A percentile compares a stretch with the other conserved stretches of the same genome.
These are phyloP conservation scores for Cherax quadricarinatus DNA, from an alignment of 1,140 invertebrate species.

Conservation along the genomic window DNA sequence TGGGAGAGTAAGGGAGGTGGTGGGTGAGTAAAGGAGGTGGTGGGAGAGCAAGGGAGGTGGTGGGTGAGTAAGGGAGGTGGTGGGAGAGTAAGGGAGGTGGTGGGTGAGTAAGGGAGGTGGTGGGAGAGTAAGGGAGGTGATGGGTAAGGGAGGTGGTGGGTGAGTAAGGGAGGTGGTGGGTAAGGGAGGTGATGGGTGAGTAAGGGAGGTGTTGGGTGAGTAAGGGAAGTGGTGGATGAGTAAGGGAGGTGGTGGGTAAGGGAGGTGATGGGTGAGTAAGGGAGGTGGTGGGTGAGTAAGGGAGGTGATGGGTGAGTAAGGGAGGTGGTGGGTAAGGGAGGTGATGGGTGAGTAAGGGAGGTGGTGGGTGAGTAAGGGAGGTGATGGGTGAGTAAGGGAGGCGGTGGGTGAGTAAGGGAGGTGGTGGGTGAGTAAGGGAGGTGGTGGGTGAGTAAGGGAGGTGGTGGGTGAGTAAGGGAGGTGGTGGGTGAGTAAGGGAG, in stretches of 20 bases:
- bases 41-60: not conserved
- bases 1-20: too few species aligned
- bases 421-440: too few species aligned
- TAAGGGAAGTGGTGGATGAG: not conserved
- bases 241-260: not conserved
- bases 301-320: too few species aligned
- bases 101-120: not conserved
- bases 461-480: not conserved
- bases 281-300: not conserved
- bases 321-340: not conserved
- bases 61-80: too few species aligned
- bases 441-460: not conserved
- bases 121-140: too few species aligned
- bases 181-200: too few species aligned
- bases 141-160: not conserved
- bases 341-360: too few species aligned
- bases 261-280: too few species aligned
- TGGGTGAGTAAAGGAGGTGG: not conserved
- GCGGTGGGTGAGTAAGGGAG: too few species aligned
- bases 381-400: not conserved
- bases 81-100: not conserved
- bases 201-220: too few species aligned
- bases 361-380: not conserved
- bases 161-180: not conserved
- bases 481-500: not conserved